phyloP scores from a whole-genome alignment of 2,888 invertebrate species.

The Chrysolina americana region DNA sequence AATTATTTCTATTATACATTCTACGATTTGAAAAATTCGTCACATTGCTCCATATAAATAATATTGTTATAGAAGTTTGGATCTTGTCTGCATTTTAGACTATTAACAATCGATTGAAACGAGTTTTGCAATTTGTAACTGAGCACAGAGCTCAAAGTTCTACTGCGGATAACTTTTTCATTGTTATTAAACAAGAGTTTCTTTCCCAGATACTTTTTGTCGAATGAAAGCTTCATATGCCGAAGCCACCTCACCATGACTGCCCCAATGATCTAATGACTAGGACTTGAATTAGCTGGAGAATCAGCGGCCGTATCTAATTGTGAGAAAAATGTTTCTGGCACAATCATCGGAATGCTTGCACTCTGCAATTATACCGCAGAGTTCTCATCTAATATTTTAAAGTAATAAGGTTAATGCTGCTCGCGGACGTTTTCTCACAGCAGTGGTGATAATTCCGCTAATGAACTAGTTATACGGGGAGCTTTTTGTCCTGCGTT shows the following conservation, averaged over 20 bases:
- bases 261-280: slow-evolving; percentile 37
- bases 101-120: too few relatives aligned
- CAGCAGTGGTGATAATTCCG: neutral
- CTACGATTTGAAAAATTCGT: too few relatives aligned
- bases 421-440: neutral
- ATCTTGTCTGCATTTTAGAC: too few relatives aligned
- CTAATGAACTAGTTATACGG: slow-evolving; percentile 4
- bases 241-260: slow-evolving; percentile 23
- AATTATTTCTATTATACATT: too few relatives aligned
- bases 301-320: slow-evolving; percentile 33
- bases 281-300: slow-evolving; percentile 35
- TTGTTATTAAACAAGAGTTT: neutral
- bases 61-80: too few relatives aligned
- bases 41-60: too few relatives aligned
- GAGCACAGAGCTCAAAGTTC: too few relatives aligned
- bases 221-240: neutral
- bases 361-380: slow-evolving; percentile 31
- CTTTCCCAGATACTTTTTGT: neutral
- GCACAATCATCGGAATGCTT: slow-evolving; percentile 24
- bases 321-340: slow-evolving; percentile 34
- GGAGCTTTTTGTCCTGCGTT: neutral
- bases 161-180: neutral
- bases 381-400: slow-evolving; percentile 28
- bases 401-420: slow-evolving; percentile 35
- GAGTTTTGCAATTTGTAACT: too few relatives aligned